Evolutionary conservation across 2,888 invertebrate genomes (phyloP), one percentile per base, ranked within the genome.

Genomic region (Cartodere bifasciata): DNA sequence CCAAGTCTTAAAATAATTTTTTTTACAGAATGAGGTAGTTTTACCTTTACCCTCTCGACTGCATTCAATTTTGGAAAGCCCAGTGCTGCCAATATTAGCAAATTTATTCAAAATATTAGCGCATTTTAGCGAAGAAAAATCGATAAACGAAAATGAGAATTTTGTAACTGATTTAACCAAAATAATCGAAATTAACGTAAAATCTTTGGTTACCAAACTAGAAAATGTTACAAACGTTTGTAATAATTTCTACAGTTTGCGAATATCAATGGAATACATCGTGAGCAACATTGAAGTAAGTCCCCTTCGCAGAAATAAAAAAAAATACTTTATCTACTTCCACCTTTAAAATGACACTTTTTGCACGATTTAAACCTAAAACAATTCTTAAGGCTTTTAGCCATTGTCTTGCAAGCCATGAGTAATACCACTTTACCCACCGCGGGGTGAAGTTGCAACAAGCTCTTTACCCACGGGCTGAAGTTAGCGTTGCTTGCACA

Each of bases 241-340:
- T 4, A 44, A 56, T 5, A 53, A 64, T 39, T 46, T 65, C 34
- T 53, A 44, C 51, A 46, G 48, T 43, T 35, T 62, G 53, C 53
- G 71, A 9, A 64, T 64, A 16, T 54, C 63, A 3, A 62, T 73
- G 40, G 74, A 71, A 46, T 57, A 59, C 16, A 59, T 72, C 17
- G 67, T 72, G 11, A 70, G 72, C 47, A 67, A 65, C 45, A 57
- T 75, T 36, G 78, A 79, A 67, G 78, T 77, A 31, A 46, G 58
- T 47, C 12, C 7, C 29, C 11, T 28, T 15, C n/a, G 16, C 15
- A 16, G 9, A 7, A 7, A 7, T 13, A 27, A 14, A 10, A 9
- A n/a, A n/a, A n/a, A n/a, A n/a, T n/a, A n/a, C n/a, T n/a, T n/a
- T n/a, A n/a, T n/a, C n/a, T n/a, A n/a, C n/a, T n/a, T n/a, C n/a